A percentile compares a stretch with the other conserved stretches of the same genome.
These are phyloP conservation scores for Oxystoma pomonae DNA, from an alignment of 2,888 invertebrate species.

Conservation along the genomic window DNA sequence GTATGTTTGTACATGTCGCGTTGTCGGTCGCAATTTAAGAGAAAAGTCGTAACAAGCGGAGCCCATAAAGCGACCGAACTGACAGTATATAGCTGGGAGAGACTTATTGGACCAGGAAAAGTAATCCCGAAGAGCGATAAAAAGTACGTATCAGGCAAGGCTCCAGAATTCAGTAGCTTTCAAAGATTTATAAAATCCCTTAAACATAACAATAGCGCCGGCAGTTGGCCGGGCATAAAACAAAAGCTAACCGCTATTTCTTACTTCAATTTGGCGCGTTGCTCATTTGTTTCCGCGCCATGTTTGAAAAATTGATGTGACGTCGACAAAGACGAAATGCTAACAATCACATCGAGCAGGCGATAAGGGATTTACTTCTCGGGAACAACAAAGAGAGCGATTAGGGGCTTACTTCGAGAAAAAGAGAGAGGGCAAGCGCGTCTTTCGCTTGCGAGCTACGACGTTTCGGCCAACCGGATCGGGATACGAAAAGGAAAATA, in stretches of 20 bases:
- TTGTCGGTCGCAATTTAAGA: constrained; percentile 35
- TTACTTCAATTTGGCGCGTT: constrained; percentile 49
- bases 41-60: constrained; percentile 30
- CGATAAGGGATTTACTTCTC: constrained; percentile 36
- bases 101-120: constrained; percentile 32
- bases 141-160: constrained; percentile 36
- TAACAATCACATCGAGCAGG: constrained; percentile 43
- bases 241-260: constrained; percentile 51
- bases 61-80: constrained; percentile 30
- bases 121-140: constrained; percentile 43
- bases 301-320: constrained; percentile 51
- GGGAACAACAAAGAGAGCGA: no score
- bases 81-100: constrained; percentile 22
- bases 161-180: constrained; percentile 38
- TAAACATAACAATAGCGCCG: constrained; percentile 46
- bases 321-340: constrained; percentile 49
- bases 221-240: constrained; percentile 50
- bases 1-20: constrained; percentile 30
- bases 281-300: constrained; percentile 51
- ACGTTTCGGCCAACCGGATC: constrained; percentile 45
- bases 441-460: constrained; percentile 39
- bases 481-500: constrained; percentile 40
- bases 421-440: constrained; percentile 38
- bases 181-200: constrained; percentile 38
- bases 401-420: constrained; percentile 34